phyloP scores from a whole-genome alignment of 2,888 invertebrate genomes.

The Plagodis dolabraria region DNA sequence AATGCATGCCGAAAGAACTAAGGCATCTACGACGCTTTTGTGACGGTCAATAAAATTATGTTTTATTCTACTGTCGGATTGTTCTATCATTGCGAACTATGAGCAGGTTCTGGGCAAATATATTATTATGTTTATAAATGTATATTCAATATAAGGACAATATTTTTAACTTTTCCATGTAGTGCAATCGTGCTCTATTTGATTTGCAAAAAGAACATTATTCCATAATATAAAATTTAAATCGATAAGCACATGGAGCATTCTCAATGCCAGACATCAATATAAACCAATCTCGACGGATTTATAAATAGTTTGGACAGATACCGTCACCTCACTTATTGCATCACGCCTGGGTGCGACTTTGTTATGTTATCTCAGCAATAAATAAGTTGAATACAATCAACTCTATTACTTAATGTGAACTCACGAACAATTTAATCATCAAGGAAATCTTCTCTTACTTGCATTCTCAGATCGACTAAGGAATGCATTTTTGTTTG shows the following conservation, averaged over 20 bases:
- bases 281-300: conserved; percentile 46
- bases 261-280: conserved; percentile 55
- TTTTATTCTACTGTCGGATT: no score
- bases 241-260: conserved; percentile 24
- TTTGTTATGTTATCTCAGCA: conserved; percentile 58
- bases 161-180: no score
- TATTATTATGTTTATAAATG: no score
- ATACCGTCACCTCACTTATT: conserved; percentile 69
- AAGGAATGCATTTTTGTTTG: no score
- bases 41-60: no score
- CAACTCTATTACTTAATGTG: neutral
- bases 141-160: no score
- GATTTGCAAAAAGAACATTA: neutral
- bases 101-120: no score
- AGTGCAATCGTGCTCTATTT: no score
- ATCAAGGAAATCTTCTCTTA: conserved; percentile 24
- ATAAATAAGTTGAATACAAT: conserved; percentile 50
- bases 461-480: neutral
- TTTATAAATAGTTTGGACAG: conserved; percentile 61
- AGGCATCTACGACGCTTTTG: no score
- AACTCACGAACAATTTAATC: neutral
- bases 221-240: conserved; percentile 18
- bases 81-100: no score
- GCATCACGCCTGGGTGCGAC: conserved; percentile 66
- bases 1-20: no score